phyloP scores from a whole-genome alignment of 2,888 invertebrate species.

The Penaeus monodon region DNA sequence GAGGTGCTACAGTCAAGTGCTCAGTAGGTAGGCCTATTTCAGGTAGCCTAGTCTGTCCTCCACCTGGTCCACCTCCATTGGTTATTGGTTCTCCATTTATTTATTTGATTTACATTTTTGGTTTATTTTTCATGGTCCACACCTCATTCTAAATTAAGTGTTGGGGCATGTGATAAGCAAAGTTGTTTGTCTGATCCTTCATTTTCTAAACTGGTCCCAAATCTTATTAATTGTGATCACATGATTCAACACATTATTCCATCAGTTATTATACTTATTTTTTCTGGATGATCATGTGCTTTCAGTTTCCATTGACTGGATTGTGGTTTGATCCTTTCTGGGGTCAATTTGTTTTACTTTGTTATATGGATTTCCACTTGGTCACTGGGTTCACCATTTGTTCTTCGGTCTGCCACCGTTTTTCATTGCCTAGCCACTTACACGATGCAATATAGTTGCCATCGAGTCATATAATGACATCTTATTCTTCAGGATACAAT shows the following conservation, averaged over 20 bases:
- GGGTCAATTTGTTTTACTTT: too few species aligned
- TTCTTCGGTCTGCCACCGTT: constrained; percentile 26
- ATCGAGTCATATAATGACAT: constrained; percentile 33
- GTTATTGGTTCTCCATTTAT: constrained; percentile 25
- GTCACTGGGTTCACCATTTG: constrained; percentile 16
- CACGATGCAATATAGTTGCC: constrained; percentile 19
- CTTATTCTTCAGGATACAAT: constrained; percentile 15
- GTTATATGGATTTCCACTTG: constrained; percentile 28
- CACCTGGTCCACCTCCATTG: constrained; percentile 42
- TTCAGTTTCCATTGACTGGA: background rate
- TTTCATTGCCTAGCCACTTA: constrained; percentile 35
- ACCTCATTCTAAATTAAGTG: too few species aligned
- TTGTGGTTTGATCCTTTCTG: too few species aligned
- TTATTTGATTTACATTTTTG: background rate
- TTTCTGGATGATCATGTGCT: constrained; percentile 1
- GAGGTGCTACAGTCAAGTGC: constrained; percentile 61
- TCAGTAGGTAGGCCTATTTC: constrained; percentile 58
- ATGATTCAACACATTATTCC: too few species aligned
- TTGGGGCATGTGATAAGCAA: background rate
- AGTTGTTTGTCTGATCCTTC: background rate
- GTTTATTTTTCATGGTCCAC: too few species aligned
- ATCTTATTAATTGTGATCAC: too few species aligned
- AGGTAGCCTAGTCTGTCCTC: constrained; percentile 60
- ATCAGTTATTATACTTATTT: constrained; percentile 2
- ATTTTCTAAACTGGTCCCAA: constrained; percentile 1